Percentiles rank a stretch among this genome's conserved stretches.
Conservation (phyloP, 2,888 invertebrate genomes). For the Dynastes tityus region DNA sequence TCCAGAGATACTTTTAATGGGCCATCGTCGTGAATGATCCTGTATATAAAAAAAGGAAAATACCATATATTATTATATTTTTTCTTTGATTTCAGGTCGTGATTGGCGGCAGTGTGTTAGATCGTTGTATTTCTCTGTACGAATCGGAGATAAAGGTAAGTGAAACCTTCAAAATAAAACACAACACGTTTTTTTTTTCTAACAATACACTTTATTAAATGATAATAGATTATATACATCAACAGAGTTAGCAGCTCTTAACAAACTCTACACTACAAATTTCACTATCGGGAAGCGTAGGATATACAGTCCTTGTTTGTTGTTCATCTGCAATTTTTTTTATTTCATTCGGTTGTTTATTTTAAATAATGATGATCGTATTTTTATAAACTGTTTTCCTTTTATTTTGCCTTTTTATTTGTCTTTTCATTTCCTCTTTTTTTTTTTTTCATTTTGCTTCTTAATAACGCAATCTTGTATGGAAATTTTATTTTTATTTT, state of each 20-base stretch:
- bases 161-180: slow-evolving; percentile 54
- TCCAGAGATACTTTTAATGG: no score
- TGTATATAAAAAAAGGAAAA: no score
- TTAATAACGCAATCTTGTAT: slow-evolving; percentile 1
- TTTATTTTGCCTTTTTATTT: background rate
- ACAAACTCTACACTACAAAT: slow-evolving; percentile 52
- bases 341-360: slow-evolving; percentile 7
- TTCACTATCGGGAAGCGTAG: slow-evolving; percentile 55
- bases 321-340: slow-evolving; percentile 7
- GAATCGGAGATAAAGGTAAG: slow-evolving; percentile 80
- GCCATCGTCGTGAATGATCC: no score
- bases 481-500: background rate
- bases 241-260: slow-evolving; percentile 60
- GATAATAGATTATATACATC: slow-evolving; percentile 64
- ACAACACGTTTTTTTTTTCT: slow-evolving; percentile 59
- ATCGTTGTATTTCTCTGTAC: slow-evolving; percentile 78
- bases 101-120: slow-evolving; percentile 86
- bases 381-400: background rate
- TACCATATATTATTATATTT: background rate
- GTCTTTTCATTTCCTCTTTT: background rate
- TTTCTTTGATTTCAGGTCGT: slow-evolving; percentile 72
- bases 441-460: background rate
- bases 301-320: slow-evolving; percentile 52
- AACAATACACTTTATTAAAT: slow-evolving; percentile 71
- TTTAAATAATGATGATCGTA: slow-evolving; percentile 22